Percentiles rank a stretch among this genome's conserved stretches.
Conservation (phyloP, 2,113 vertebrate genomes). For the Trachemys scripta region DNA sequence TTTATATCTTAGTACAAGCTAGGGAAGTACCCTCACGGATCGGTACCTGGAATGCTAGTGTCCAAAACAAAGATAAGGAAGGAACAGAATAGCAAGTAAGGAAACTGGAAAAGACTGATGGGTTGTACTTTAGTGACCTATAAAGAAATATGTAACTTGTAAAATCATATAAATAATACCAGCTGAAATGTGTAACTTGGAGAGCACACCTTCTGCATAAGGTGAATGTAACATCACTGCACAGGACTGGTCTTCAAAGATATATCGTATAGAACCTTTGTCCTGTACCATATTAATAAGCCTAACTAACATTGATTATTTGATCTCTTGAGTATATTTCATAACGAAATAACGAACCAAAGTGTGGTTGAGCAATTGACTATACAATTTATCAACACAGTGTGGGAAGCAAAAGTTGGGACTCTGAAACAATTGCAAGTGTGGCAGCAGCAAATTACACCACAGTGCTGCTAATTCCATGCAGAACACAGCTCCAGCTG, state of each 20-base stretch:
- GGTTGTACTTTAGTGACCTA: not conserved
- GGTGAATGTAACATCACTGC: not conserved
- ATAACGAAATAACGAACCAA: not conserved
- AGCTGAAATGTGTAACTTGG: not conserved
- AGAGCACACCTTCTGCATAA: not conserved
- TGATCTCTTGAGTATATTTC: not conserved
- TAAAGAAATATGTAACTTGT: not conserved
- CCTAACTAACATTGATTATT: not conserved
- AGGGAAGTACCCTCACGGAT: too few relatives aligned
- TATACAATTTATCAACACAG: not conserved
- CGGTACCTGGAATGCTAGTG: too few relatives aligned
- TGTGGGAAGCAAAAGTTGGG: not conserved
- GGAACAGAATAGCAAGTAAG: not conserved
- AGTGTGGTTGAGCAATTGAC: not conserved
- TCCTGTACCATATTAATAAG: not conserved
- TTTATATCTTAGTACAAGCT: too few relatives aligned
- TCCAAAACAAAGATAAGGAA: too few relatives aligned
- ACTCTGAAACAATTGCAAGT: slow-evolving; percentile 36
- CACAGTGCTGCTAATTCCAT: slow-evolving; percentile 31
- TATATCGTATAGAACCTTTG: not conserved
- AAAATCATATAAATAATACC: not conserved
- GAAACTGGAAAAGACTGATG: not conserved
- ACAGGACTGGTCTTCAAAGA: too few relatives aligned
- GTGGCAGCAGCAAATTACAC: slow-evolving; percentile 37
- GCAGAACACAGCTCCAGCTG: not conserved